A percentile compares a stretch with the other conserved stretches of the same genome.
phyloP scores from a whole-genome alignment of 2,888 invertebrate species.

The Cacoxenus indagator region DNA sequence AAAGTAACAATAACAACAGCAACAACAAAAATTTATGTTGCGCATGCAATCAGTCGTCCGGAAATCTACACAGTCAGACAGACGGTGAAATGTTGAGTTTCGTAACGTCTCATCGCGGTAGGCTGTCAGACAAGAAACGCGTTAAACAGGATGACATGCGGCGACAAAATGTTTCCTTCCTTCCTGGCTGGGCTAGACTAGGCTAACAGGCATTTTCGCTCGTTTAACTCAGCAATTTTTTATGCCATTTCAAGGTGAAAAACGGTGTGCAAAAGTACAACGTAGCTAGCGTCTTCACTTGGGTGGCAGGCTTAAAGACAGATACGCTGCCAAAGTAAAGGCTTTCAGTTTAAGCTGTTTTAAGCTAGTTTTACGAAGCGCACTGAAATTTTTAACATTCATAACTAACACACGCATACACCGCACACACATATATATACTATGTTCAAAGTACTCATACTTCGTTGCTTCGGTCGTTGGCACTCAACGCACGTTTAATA shows the following conservation, averaged over 20 bases:
- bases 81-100: neutral
- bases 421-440: neutral
- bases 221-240: constrained; percentile 32
- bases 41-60: constrained; percentile 61
- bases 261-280: neutral
- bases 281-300: neutral
- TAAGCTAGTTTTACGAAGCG: too few relatives aligned
- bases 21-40: constrained; percentile 26
- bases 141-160: constrained; percentile 23
- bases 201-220: constrained; percentile 4
- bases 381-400: too few relatives aligned
- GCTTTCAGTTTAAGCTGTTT: neutral
- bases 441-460: neutral
- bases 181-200: constrained; percentile 3
- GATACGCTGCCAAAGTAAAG: neutral
- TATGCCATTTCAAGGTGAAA: constrained; percentile 25
- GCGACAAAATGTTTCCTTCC: constrained; percentile 47
- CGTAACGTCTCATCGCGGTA: neutral
- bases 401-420: too few relatives aligned
- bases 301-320: neutral
- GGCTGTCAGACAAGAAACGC: constrained; percentile 26
- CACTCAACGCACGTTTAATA: neutral
- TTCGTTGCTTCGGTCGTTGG: neutral
- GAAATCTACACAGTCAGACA: constrained; percentile 48
- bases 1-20: neutral